A percentile compares a stretch with the other conserved stretches of the same genome.
Evolutionary conservation across 2,797 vertebrate genomes (phyloP).

Genomic region (Coranthus polyacanthus): DNA sequence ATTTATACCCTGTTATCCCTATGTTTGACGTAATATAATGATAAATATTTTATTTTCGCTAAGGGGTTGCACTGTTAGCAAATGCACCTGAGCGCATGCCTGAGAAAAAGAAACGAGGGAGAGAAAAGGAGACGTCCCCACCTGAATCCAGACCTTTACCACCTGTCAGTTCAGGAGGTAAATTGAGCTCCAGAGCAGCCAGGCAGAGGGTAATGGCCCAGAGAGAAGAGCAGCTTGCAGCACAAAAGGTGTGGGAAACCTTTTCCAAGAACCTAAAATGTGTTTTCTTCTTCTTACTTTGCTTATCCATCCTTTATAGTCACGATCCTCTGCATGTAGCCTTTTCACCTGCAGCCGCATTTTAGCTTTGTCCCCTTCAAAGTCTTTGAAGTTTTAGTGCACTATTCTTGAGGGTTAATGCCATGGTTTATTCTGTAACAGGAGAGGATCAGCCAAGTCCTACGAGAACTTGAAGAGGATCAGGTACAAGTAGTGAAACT

Average conservation of each 20-base stretch:
- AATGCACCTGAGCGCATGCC: constrained; percentile 93
- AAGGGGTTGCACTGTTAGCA: constrained; percentile 94
- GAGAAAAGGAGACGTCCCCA: constrained; percentile 83
- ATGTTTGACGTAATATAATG: not conserved
- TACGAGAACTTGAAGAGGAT: constrained; percentile 95
- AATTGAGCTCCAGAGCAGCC: constrained; percentile 87
- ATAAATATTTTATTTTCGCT: not conserved
- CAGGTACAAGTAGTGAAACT: constrained; percentile 95
- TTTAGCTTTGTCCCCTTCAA: no score
- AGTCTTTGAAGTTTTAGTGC: no score
- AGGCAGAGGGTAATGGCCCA: constrained; percentile 89
- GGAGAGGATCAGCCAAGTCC: constrained; percentile 95
- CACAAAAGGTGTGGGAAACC: constrained; percentile 87
- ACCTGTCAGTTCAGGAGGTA: constrained; percentile 75
- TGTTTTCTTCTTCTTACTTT: no score
- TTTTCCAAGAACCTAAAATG: not conserved
- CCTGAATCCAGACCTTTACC: constrained; percentile 78
- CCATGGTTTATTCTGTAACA: constrained; percentile 62
- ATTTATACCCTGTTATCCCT: not conserved
- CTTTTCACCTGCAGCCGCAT: no score
- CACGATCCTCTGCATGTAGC: no score
- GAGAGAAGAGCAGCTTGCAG: constrained; percentile 91
- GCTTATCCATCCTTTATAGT: no score
- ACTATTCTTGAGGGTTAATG: no score
- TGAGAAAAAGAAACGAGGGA: constrained; percentile 85